These are phyloP conservation scores for Pseudochirops cupreus DNA, from an alignment of 2,797 vertebrate species.

Conservation along the genomic window DNA sequence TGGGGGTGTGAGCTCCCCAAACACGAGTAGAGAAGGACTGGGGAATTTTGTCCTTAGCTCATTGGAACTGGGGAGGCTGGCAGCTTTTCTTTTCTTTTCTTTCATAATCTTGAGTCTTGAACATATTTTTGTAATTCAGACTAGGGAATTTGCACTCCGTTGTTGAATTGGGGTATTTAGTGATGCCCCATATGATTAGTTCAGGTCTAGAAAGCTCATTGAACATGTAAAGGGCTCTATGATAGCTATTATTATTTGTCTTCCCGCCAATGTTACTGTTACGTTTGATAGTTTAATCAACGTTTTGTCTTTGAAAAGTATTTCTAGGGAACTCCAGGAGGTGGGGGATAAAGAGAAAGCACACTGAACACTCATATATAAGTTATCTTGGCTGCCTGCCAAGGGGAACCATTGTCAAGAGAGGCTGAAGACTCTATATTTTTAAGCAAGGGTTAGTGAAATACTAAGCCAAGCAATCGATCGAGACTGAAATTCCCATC, in stretches of 20 bases:
- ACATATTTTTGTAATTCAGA: slow-evolving; percentile 34
- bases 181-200: slow-evolving; percentile 22
- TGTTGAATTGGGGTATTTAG: slow-evolving; percentile 30
- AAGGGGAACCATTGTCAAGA: slow-evolving; percentile 29
- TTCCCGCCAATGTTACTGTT: not conserved
- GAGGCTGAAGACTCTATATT: not conserved
- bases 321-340: not conserved
- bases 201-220: slow-evolving; percentile 44
- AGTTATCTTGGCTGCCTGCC: not conserved
- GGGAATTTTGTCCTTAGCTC: not conserved
- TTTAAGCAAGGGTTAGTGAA: slow-evolving; percentile 22
- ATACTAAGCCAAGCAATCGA: not conserved
- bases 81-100: not conserved
- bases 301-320: slow-evolving; percentile 20
- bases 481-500: slow-evolving; percentile 10
- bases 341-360: not conserved
- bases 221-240: not conserved
- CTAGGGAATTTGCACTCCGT: slow-evolving; percentile 9
- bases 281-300: slow-evolving; percentile 21
- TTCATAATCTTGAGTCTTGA: slow-evolving; percentile 14
- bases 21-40: not conserved
- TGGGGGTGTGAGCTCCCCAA: not conserved
- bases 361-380: not conserved
- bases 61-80: not conserved
- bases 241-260: not conserved